Conservation (phyloP, 2,113 vertebrate genomes). For the Cryptomyrus ogoouensis region DNA sequence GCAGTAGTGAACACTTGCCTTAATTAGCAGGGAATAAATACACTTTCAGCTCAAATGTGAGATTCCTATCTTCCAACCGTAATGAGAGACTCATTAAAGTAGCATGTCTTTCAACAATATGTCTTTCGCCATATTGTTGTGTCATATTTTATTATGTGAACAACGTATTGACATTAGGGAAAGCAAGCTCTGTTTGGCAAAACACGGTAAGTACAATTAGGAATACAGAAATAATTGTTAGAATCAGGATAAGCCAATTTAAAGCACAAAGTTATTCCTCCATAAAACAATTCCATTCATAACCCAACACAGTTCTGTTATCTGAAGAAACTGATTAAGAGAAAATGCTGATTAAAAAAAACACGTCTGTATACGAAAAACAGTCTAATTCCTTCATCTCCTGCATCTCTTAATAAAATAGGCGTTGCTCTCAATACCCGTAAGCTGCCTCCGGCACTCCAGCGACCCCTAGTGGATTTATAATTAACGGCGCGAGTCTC, state of each 20-base stretch:
- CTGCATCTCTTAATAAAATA: not conserved
- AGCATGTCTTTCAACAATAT: not conserved
- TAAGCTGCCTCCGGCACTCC: not conserved
- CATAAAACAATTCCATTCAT: not conserved
- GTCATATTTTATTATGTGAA: not conserved
- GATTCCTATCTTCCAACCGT: not conserved
- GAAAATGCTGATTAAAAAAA: constrained; percentile 33
- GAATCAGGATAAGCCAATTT: not conserved
- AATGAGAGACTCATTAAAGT: not conserved
- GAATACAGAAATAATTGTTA: not conserved
- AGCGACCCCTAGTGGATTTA: constrained; percentile 10
- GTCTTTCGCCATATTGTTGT: not conserved
- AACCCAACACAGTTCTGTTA: constrained; percentile 16
- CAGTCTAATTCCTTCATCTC: not conserved
- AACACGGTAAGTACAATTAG: not conserved
- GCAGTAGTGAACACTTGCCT: not conserved
- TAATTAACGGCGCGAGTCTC: not conserved
- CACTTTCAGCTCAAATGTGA: not conserved
- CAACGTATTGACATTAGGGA: not conserved
- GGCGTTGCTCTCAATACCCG: not conserved
- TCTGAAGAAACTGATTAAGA: constrained; percentile 37
- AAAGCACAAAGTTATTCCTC: constrained; percentile 20
- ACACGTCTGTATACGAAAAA: not conserved
- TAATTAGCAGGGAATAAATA: not conserved
- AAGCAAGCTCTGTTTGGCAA: not conserved